phyloP scores from a whole-genome alignment of 2,113 vertebrate species.

The Anthoscopus minutus region DNA sequence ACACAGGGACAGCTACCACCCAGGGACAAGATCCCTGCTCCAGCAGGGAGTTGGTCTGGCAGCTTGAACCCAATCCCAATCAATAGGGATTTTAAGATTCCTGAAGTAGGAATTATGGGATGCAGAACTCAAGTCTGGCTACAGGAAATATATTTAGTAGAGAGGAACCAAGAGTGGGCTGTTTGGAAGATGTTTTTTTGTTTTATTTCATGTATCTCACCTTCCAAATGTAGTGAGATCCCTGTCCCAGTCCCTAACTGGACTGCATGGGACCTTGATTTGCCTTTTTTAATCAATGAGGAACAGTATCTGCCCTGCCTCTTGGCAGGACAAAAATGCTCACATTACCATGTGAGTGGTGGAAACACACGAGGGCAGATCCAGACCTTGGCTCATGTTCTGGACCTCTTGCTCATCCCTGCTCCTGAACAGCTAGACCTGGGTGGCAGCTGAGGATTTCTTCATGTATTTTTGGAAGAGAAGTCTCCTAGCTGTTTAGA shows the following conservation, averaged over 20 bases:
- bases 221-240: not conserved
- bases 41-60: not conserved
- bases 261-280: not conserved
- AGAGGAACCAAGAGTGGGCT: not conserved
- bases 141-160: not conserved
- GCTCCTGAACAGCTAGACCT: not conserved
- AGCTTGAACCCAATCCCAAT: not conserved
- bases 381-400: not conserved
- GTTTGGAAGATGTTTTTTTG: not conserved
- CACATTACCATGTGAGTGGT: not conserved
- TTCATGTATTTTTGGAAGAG: conserved; percentile 11
- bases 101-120: not conserved
- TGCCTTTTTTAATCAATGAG: not conserved
- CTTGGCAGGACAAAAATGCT: not conserved
- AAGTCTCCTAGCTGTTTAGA: not conserved
- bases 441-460: not conserved
- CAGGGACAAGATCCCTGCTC: not conserved
- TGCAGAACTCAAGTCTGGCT: not conserved
- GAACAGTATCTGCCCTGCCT: not conserved
- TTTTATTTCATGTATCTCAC: not conserved
- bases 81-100: not conserved
- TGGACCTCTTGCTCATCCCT: not conserved
- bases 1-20: not conserved
- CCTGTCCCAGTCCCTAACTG: not conserved
- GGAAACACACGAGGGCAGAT: not conserved